These are phyloP conservation scores for Nymphalis io DNA, from an alignment of 1,140 invertebrate species.

Conservation along the genomic window DNA sequence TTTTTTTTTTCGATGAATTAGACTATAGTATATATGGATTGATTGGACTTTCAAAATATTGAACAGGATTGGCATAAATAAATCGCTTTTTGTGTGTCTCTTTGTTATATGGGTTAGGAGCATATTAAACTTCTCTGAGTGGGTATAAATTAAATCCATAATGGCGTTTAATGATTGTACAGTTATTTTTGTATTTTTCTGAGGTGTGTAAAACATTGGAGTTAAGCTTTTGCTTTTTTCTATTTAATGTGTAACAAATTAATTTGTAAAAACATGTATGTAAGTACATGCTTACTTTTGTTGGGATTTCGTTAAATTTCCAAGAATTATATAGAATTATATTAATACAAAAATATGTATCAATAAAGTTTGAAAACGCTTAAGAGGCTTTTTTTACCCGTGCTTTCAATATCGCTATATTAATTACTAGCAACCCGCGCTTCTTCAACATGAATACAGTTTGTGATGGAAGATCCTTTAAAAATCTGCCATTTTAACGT, in stretches of 20 bases:
- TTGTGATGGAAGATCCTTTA: too few relatives aligned
- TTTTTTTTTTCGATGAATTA: neutral
- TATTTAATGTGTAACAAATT: conserved; percentile 59
- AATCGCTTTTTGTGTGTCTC: conserved; percentile 24
- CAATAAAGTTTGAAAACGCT: conserved; percentile 42
- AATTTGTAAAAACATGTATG: conserved; percentile 62
- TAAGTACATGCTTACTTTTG: conserved; percentile 52
- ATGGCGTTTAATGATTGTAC: conserved; percentile 32
- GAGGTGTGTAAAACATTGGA: conserved; percentile 56
- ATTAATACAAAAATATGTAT: conserved; percentile 40
- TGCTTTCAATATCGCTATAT: too few relatives aligned
- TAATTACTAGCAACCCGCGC: too few relatives aligned
- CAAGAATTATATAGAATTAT: conserved; percentile 52
- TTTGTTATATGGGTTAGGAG: conserved; percentile 20
- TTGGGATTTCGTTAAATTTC: conserved; percentile 54
- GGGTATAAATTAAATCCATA: conserved; percentile 22
- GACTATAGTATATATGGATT: conserved; percentile 2
- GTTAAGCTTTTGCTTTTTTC: conserved; percentile 57
- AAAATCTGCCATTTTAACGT: too few relatives aligned
- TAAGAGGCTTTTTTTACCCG: conserved; percentile 10
- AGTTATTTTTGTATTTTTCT: conserved; percentile 39
- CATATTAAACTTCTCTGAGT: conserved; percentile 17
- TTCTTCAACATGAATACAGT: too few relatives aligned
- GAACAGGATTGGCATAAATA: conserved; percentile 14
- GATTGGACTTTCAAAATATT: conserved; percentile 6